Evolutionary conservation across 2,797 vertebrate genomes (phyloP).

Genomic region (Pangasius djambal): DNA sequence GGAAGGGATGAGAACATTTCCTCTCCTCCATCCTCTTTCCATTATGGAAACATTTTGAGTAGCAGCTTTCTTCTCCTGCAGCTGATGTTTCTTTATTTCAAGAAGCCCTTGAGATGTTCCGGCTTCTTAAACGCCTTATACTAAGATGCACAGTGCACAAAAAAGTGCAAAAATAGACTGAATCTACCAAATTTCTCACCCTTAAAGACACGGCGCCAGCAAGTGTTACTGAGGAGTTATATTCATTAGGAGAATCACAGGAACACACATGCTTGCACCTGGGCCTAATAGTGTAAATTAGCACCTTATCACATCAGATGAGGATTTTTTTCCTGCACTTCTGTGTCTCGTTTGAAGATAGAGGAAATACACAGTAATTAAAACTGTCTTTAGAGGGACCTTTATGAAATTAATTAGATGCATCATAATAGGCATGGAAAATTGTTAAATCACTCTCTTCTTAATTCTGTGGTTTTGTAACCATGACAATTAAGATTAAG

Average conservation of each 20-base stretch:
- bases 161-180: constrained; percentile 36
- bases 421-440: constrained; percentile 72
- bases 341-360: constrained; percentile 40
- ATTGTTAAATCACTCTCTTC: constrained; percentile 54
- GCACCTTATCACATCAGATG: constrained; percentile 61
- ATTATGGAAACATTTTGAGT: constrained; percentile 38
- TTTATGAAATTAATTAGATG: constrained; percentile 76
- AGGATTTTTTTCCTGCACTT: constrained; percentile 36
- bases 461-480: constrained; percentile 52
- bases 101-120: constrained; percentile 40
- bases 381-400: constrained; percentile 66
- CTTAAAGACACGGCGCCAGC: constrained; percentile 45
- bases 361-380: constrained; percentile 70
- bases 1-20: constrained; percentile 42
- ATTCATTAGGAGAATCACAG: constrained; percentile 55
- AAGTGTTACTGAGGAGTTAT: constrained; percentile 54
- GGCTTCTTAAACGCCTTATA: constrained; percentile 49
- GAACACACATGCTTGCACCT: constrained; percentile 56
- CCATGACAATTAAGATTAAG: constrained; percentile 46
- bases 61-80: constrained; percentile 47
- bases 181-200: constrained; percentile 46
- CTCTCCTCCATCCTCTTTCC: constrained; percentile 38
- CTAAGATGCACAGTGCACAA: constrained; percentile 35
- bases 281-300: constrained; percentile 63
- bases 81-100: constrained; percentile 46